Evolutionary conservation across 2,113 vertebrate species (phyloP), one percentile per base, ranked within the genome.

Genomic region (Peucedramus taeniatus): DNA sequence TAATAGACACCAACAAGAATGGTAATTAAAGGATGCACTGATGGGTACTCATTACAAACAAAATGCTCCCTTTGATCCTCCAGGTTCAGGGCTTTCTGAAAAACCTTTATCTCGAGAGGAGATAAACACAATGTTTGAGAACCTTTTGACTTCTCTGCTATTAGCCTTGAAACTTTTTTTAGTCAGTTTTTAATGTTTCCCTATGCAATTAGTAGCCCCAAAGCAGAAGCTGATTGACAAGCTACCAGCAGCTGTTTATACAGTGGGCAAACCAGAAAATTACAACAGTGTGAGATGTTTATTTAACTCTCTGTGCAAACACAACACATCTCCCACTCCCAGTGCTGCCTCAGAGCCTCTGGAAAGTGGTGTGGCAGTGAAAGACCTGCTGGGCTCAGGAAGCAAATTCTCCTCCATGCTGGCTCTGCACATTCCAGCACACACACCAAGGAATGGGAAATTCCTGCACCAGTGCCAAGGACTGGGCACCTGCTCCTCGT

Each of bases 1-100:
- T 86, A 94, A 54, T 13, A 90, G 83, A 81, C 59, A 95, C 74
- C 93, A 78, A 83, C 66, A 86, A 93, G 68, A 94, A 94, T 28
- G 19, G 59, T 56, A 44, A 97, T 97, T 95, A 97, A 78, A 83
- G 24, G 28, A 69, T 49, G 47, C 39, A 63, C 28, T 22, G 63
- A 50, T 76, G 49, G 24, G n/a, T 88, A 61, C 65, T 79, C 4
- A 6, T 77, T 90, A 89, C 68, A 94, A 93, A 91, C 40, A 78
- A 84, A 92, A 69, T 4, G 17, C 19, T 74, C 27, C 28, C 72
- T 95, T 94, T 84, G 30, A 87, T 88, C 86, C 63, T 53, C 37
- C n/a, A 13, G n/a, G 42, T 80, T 79, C 51, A 76, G 74, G 51
- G 33, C 50, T 64, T 66, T 59, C 80, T 80, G 30, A 65, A 50